These are phyloP conservation scores for Leptopilina clavipes DNA, from an alignment of 1,140 invertebrate species.

Conservation along the genomic window DNA sequence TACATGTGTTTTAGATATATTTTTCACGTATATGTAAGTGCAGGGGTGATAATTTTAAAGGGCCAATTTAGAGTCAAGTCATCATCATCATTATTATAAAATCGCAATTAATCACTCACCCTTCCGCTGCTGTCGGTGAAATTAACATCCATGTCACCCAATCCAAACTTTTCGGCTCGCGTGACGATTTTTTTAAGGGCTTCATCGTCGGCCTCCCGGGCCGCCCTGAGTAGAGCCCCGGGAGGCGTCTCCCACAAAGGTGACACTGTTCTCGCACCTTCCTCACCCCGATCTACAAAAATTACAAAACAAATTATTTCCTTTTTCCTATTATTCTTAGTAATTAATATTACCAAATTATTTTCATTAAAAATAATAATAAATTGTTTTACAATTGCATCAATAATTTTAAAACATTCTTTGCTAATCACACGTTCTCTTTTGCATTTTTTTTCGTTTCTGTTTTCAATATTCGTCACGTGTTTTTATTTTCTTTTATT, in stretches of 20 bases:
- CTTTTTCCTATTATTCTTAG: background rate
- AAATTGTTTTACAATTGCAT: too few relatives aligned
- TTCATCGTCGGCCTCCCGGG: slow-evolving; percentile 68
- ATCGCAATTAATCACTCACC: slow-evolving; percentile 59
- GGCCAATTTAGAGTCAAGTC: background rate
- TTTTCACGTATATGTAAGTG: too few relatives aligned
- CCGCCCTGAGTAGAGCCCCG: slow-evolving; percentile 68
- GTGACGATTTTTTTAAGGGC: slow-evolving; percentile 61
- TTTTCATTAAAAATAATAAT: too few relatives aligned
- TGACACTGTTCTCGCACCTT: slow-evolving; percentile 60
- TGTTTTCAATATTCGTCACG: too few relatives aligned
- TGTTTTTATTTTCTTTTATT: too few relatives aligned
- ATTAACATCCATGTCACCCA: slow-evolving; percentile 67
- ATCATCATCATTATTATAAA: background rate
- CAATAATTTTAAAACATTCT: too few relatives aligned
- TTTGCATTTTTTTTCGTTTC: too few relatives aligned
- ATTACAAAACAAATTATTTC: background rate
- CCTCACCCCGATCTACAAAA: slow-evolving; percentile 40
- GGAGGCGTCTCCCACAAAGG: slow-evolving; percentile 59
- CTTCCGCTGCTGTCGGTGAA: slow-evolving; percentile 69
- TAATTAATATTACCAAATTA: too few relatives aligned
- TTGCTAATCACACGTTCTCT: too few relatives aligned
- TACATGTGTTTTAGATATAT: too few relatives aligned
- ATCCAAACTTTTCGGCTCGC: slow-evolving; percentile 56
- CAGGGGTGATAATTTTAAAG: too few relatives aligned